A percentile compares a stretch with the other conserved stretches of the same genome.
phyloP scores from a whole-genome alignment of 2,113 vertebrate genomes.

The Nematolebias whitei region DNA sequence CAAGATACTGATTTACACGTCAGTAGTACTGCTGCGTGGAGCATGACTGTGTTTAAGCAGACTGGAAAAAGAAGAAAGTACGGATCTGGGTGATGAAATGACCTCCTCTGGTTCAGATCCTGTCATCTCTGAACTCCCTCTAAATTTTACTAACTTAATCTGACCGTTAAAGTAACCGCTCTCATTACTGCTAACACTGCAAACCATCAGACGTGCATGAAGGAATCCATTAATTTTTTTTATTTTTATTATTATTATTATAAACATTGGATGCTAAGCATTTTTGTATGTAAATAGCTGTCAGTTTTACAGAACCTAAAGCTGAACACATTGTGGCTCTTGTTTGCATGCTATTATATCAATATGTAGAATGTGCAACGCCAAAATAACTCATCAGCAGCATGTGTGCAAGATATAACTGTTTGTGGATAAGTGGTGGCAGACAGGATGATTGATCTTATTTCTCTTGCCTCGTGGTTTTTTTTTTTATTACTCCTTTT shows the following conservation, averaged over 20 bases:
- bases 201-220: slow-evolving; percentile 30
- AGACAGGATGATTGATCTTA: slow-evolving; percentile 29
- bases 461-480: slow-evolving; percentile 34
- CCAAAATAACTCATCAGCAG: slow-evolving; percentile 61
- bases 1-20: slow-evolving; percentile 40
- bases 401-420: slow-evolving; percentile 62
- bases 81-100: slow-evolving; percentile 54
- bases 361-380: slow-evolving; percentile 60
- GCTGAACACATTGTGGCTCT: slow-evolving; percentile 28
- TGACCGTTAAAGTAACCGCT: slow-evolving; percentile 17
- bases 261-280: slow-evolving; percentile 39
- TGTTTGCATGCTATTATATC: slow-evolving; percentile 74
- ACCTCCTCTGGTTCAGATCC: slow-evolving; percentile 67
- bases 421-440: slow-evolving; percentile 50
- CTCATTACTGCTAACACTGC: slow-evolving; percentile 29
- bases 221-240: slow-evolving; percentile 46
- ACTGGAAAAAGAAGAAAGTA: slow-evolving; percentile 12
- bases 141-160: slow-evolving; percentile 23
- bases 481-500: slow-evolving; percentile 34
- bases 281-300: slow-evolving; percentile 59
- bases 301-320: slow-evolving; percentile 33
- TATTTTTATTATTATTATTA: too few species aligned
- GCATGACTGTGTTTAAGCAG: slow-evolving; percentile 62
- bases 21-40: slow-evolving; percentile 33
- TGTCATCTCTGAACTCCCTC: slow-evolving; percentile 35